Percentiles rank a stretch among this genome's conserved stretches.
phyloP scores from a whole-genome alignment of 2,797 vertebrate species.

The Chiloscyllium punctatum region DNA sequence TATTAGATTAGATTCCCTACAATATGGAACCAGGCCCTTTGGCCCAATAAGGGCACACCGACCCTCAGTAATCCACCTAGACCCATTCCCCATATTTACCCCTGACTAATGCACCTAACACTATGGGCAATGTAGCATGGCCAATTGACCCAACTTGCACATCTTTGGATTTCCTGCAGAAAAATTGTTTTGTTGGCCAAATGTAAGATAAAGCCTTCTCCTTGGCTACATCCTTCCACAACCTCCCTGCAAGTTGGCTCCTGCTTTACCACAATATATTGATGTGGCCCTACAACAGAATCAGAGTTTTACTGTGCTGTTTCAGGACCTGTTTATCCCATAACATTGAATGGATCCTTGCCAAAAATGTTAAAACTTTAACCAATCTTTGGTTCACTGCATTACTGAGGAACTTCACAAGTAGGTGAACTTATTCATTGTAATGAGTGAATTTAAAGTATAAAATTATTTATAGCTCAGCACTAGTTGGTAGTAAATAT shows the following conservation, averaged over 20 bases:
- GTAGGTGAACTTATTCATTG: background rate
- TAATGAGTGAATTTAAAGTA: background rate
- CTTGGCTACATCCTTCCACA: background rate
- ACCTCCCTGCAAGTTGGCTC: background rate
- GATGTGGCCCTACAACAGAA: background rate
- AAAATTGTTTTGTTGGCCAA: background rate
- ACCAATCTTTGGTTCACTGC: background rate
- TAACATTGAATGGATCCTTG: background rate
- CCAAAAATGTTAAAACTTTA: background rate
- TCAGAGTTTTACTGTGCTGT: background rate
- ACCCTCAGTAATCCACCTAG: too few species aligned
- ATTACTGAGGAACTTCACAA: background rate
- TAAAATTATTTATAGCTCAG: background rate
- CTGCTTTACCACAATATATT: background rate
- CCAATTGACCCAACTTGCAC: too few species aligned
- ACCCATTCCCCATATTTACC: too few species aligned
- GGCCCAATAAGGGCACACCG: too few species aligned
- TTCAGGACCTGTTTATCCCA: background rate
- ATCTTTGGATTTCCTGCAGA: too few species aligned
- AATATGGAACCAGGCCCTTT: too few species aligned
- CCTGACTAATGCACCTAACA: too few species aligned
- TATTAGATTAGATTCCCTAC: too few species aligned
- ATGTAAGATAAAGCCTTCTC: background rate
- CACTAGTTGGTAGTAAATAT: background rate
- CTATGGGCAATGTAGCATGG: too few species aligned